A percentile compares a stretch with the other conserved stretches of the same genome.
Conservation (phyloP, 1,140 invertebrate species). For the Cotesia typhae region DNA sequence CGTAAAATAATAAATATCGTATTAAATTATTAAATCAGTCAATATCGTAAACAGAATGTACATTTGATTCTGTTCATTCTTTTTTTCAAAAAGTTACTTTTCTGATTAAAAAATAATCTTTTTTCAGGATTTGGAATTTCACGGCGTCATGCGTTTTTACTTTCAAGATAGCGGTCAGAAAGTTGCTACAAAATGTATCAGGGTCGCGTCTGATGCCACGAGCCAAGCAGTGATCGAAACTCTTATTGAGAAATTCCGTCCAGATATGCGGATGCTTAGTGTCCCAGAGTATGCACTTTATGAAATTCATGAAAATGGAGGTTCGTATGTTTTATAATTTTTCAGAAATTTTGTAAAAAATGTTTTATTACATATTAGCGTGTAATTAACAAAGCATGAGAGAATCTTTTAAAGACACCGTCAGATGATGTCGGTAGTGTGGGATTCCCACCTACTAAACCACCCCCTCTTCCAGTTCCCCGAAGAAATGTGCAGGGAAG, state of each 20-base stretch:
- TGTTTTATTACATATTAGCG: not conserved
- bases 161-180: slow-evolving; percentile 98
- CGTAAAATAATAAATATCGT: no score
- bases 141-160: slow-evolving; percentile 99
- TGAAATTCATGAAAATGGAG: slow-evolving; percentile 96
- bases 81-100: slow-evolving; percentile 13
- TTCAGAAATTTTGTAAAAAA: not conserved
- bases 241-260: slow-evolving; percentile 98
- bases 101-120: slow-evolving; percentile 28
- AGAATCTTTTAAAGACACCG: no score
- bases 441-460: not conserved
- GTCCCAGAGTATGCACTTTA: slow-evolving; percentile 95
- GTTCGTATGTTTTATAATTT: slow-evolving; percentile 57
- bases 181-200: slow-evolving; percentile 99
- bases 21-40: no score
- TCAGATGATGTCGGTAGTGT: not conserved
- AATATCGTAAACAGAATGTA: no score
- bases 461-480: not conserved
- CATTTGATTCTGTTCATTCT: not conserved
- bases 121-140: slow-evolving; percentile 94
- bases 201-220: slow-evolving; percentile 95
- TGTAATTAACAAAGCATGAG: not conserved
- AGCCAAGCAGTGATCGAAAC: slow-evolving; percentile 95
- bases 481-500: not conserved
- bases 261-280: slow-evolving; percentile 98